Evolutionary conservation across 2,888 invertebrate genomes (phyloP).

Genomic region (Amiota mariae): DNA sequence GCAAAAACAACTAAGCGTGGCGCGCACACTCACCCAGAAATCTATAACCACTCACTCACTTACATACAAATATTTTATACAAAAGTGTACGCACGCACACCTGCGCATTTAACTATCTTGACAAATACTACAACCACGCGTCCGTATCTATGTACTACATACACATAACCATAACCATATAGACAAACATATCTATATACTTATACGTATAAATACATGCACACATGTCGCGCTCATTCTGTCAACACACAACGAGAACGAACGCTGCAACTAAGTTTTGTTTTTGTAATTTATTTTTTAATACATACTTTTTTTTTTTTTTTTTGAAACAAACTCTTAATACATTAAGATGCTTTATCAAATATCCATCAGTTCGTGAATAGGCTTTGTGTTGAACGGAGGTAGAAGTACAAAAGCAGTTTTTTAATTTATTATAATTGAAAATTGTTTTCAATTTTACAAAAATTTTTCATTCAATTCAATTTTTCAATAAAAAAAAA

Average conservation of each 20-base stretch:
- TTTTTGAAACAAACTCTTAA: slow-evolving; percentile 30
- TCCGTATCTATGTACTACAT: not conserved
- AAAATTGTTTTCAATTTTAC: not conserved
- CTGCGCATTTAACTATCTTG: not conserved
- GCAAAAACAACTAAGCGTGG: not conserved
- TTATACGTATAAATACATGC: not conserved
- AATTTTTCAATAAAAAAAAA: not conserved
- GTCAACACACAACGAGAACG: no score
- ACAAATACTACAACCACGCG: not conserved
- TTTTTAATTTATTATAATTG: not conserved
- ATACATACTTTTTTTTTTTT: not conserved
- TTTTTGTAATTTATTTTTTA: slow-evolving; percentile 7
- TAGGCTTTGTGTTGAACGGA: slow-evolving; percentile 52
- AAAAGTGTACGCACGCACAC: not conserved
- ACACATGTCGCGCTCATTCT: not conserved
- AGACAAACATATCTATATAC: no score
- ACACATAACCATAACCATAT: not conserved
- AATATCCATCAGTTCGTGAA: slow-evolving; percentile 62
- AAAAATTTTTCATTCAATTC: slow-evolving; percentile 28
- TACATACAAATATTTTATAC: not conserved
- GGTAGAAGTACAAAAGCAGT: slow-evolving; percentile 40
- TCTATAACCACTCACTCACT: not conserved
- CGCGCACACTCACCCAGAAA: not conserved
- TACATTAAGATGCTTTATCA: slow-evolving; percentile 38
- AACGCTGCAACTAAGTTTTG: not conserved